These are phyloP conservation scores for Augiades crinisus DNA, from an alignment of 2,888 invertebrate genomes.

Conservation along the genomic window DNA sequence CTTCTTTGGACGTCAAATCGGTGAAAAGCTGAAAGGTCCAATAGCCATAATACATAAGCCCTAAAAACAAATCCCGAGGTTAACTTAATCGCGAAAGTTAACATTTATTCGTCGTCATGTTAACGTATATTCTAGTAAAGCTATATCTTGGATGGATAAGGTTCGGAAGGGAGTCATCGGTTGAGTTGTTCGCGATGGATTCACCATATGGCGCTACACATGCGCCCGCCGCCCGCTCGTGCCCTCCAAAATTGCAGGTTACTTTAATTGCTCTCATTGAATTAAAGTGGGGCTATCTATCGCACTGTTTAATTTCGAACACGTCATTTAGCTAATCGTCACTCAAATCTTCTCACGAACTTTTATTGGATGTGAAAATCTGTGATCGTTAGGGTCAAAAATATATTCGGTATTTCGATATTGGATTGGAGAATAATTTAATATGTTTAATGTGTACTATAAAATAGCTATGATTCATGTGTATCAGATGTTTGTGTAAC, in stretches of 20 bases:
- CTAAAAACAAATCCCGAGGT: too few species aligned
- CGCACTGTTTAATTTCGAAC: constrained; percentile 42
- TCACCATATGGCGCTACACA: constrained; percentile 68
- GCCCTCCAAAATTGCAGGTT: constrained; percentile 73
- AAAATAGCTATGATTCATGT: too few species aligned
- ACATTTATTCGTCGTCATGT: too few species aligned
- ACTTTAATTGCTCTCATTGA: constrained; percentile 65
- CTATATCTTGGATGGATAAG: constrained; percentile 38
- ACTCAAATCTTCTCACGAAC: constrained; percentile 5
- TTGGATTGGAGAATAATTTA: too few species aligned
- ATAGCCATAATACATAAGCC: too few species aligned
- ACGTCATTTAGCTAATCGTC: constrained; percentile 17
- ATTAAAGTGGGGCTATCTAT: constrained; percentile 52
- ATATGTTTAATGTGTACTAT: too few species aligned
- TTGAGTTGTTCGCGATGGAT: constrained; percentile 46
- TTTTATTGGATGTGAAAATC: too few species aligned
- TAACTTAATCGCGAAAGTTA: background rate
- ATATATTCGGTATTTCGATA: too few species aligned
- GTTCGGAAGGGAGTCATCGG: constrained; percentile 50
- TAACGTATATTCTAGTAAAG: constrained; percentile 28
- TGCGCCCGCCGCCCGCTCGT: constrained; percentile 51
- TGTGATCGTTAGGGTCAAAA: too few species aligned
- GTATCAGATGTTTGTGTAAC: too few species aligned
- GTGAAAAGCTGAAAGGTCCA: too few species aligned
- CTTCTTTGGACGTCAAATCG: too few species aligned